Base-by-base conservation (phyloP, 2,888 invertebrate genomes). In the Sisyra nigra region DNA sequence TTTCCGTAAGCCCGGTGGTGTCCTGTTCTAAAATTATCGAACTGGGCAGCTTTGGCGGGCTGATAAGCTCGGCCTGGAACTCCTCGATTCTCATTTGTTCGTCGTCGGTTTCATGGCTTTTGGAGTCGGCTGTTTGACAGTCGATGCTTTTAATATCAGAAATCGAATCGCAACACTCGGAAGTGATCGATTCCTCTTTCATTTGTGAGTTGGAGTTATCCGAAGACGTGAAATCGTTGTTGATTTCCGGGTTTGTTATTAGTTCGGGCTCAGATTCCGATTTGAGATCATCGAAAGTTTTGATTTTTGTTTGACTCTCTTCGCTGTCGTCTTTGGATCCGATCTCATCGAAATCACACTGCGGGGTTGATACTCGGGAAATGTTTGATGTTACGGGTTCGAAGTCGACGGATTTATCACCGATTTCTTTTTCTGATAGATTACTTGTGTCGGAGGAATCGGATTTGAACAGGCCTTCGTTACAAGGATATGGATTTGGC, bases 21-120 rank as follows among this genome's bases (percentile, higher is more conserved):
- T 60, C 59, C 46, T 63, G 62, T 44, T 62, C 62, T 6, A 64
- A 49, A 40, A 63, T 64, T 34, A 63, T 47, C 4, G 61, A 58
- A 45, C 61, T 62, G 2, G 64, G 63, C 42, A 64, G 49, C 29
- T 48, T 50, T 50, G 24, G 18, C 10, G 15, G 15, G 11, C 31
- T 30, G 10, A 40, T 31, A 44, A 47, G 14, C 47, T 48, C 24
- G 40, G 40, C 38, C 7, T 38, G 34, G 31, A 39, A 33, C 34
- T 31, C 34, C 34, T 47, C 44, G 14, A 44, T 47, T 33, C 14
- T 13, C n/a, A 33, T 33, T 33, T 14, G 33, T 33, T 33, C 33
- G 33, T 13, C 33, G 33, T 33, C n/a, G 33, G 14, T 33, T 33
- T 14, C 33, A 8, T 33, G 33, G n/a, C 33, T 33, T 33, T 33